Conservation (phyloP, 2,797 vertebrate species). For the Florisuga fusca region DNA sequence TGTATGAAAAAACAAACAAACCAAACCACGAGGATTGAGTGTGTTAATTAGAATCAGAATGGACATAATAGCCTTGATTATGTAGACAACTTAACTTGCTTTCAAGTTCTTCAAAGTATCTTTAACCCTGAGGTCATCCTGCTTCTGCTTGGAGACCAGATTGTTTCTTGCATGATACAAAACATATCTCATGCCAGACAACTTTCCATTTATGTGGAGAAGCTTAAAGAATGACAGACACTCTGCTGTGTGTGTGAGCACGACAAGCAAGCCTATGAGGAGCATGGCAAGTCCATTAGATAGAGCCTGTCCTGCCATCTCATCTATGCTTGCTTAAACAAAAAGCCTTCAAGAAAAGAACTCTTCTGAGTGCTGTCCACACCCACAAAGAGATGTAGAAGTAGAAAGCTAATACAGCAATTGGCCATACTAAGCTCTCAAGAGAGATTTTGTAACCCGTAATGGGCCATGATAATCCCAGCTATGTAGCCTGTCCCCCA, state of each 20-base stretch:
- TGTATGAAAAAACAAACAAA: neutral
- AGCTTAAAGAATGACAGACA: neutral
- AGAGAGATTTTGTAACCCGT: slow-evolving; percentile 10
- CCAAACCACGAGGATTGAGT: neutral
- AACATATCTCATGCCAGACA: neutral
- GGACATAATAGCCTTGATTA: neutral
- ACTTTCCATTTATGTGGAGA: neutral
- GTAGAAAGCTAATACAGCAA: neutral
- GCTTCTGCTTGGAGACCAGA: neutral
- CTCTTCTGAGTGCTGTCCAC: neutral
- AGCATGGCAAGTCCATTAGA: neutral
- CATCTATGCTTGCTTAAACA: neutral
- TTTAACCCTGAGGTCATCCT: neutral
- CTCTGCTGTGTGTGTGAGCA: neutral
- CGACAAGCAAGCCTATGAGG: accelerated
- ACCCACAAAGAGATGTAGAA: slow-evolving; percentile 50
- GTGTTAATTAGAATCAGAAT: neutral
- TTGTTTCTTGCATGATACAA: neutral
- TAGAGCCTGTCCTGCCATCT: neutral
- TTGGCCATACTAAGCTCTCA: neutral
- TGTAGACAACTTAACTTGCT: neutral
- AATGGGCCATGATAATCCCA: slow-evolving; percentile 15
- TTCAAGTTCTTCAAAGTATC: neutral
- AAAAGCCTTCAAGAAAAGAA: neutral
- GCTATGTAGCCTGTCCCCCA: neutral